Percentiles rank a stretch among this genome's conserved stretches.
Evolutionary conservation across 2,113 vertebrate genomes (phyloP).

Genomic region (Istiophorus platypterus): DNA sequence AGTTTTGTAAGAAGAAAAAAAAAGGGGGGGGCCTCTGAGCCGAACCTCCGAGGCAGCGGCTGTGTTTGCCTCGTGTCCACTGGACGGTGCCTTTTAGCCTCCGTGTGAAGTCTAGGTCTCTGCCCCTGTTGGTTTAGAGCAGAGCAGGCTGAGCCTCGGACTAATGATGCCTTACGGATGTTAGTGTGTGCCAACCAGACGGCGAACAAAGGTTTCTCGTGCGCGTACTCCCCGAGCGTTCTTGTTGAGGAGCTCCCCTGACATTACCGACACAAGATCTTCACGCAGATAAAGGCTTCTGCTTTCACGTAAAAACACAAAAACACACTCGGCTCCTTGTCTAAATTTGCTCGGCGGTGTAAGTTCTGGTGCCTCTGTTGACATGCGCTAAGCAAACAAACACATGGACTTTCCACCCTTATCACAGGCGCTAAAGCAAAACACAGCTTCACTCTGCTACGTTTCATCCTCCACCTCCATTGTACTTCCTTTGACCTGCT

Average conservation of each 20-base stretch:
- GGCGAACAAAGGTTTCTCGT: slow-evolving; percentile 62
- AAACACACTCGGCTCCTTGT: slow-evolving; percentile 31
- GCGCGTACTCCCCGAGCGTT: slow-evolving; percentile 29
- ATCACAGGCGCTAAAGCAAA: slow-evolving; percentile 13
- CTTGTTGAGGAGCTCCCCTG: slow-evolving; percentile 51
- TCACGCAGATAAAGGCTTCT: slow-evolving; percentile 56
- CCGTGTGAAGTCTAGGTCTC: slow-evolving; percentile 24
- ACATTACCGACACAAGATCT: slow-evolving; percentile 38
- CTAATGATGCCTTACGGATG: slow-evolving; percentile 69
- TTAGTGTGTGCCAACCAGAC: slow-evolving; percentile 52
- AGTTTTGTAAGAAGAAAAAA: neutral
- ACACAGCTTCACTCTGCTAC: slow-evolving; percentile 22
- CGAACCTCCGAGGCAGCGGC: slow-evolving; percentile 19
- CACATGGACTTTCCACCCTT: slow-evolving; percentile 10
- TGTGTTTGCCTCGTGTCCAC: slow-evolving; percentile 45
- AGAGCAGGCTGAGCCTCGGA: slow-evolving; percentile 18
- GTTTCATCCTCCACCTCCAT: slow-evolving; percentile 16
- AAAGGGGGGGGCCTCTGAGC: slow-evolving; percentile 3
- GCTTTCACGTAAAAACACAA: slow-evolving; percentile 35
- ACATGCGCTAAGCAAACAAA: slow-evolving; percentile 34
- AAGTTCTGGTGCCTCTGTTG: slow-evolving; percentile 11
- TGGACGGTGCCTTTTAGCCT: slow-evolving; percentile 33
- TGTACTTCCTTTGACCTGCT: neutral
- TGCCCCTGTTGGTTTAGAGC: neutral
- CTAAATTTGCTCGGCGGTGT: neutral